A percentile compares a stretch with the other conserved stretches of the same genome.
These are phyloP conservation scores for Mellivora capensis DNA, from an alignment of 2,113 vertebrate genomes.

Conservation along the genomic window DNA sequence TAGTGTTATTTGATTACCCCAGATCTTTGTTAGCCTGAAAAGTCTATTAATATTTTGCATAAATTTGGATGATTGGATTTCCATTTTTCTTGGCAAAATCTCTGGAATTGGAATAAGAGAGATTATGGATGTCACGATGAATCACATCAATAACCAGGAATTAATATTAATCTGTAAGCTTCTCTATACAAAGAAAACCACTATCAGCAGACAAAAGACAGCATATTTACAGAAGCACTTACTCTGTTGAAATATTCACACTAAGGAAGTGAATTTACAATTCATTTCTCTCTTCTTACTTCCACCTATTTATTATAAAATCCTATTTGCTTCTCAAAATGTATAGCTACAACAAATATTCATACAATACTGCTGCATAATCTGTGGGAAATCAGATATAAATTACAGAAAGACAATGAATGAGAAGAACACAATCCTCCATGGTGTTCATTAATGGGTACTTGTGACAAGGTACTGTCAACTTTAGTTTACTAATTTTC, in stretches of 20 bases:
- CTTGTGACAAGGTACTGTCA: slow-evolving; percentile 61
- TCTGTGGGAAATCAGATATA: slow-evolving; percentile 54
- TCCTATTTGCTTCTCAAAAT: slow-evolving; percentile 57
- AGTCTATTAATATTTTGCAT: neutral
- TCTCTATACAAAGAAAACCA: neutral
- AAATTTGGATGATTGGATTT: slow-evolving; percentile 40
- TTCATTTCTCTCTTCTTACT: slow-evolving; percentile 44
- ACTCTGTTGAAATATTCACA: slow-evolving; percentile 34
- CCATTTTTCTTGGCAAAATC: slow-evolving; percentile 41
- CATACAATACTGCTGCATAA: slow-evolving; percentile 23
- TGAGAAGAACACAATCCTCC: slow-evolving; percentile 52
- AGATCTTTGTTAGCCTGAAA: neutral
- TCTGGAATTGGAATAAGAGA: neutral
- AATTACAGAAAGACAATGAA: slow-evolving; percentile 60
- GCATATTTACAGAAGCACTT: slow-evolving; percentile 22
- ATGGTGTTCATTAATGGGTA: slow-evolving; percentile 61
- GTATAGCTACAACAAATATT: slow-evolving; percentile 50
- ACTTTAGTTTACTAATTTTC: slow-evolving; percentile 65
- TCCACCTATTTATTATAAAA: slow-evolving; percentile 51
- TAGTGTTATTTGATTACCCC: neutral
- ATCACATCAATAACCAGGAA: neutral
- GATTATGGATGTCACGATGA: neutral
- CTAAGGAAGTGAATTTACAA: neutral
- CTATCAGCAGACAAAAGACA: neutral
- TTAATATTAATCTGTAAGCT: slow-evolving; percentile 19